A percentile compares a stretch with the other conserved stretches of the same genome.
phyloP scores from a whole-genome alignment of 2,113 vertebrate genomes.

The Tachysurus fulvidraco region DNA sequence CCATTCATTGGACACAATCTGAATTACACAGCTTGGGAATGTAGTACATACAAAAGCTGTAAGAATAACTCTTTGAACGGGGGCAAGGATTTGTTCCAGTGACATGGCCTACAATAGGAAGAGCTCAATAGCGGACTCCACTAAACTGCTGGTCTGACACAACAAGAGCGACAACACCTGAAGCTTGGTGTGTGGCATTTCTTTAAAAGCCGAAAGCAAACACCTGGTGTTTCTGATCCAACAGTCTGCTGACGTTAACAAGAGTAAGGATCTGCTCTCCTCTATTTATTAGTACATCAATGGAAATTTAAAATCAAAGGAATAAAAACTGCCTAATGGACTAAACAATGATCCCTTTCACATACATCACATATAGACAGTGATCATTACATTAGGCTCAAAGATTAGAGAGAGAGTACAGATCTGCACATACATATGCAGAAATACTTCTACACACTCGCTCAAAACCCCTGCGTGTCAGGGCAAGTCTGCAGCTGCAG shows the following conservation, averaged over 20 bases:
- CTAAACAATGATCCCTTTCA: neutral
- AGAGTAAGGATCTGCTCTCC: neutral
- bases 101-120: constrained; percentile 46
- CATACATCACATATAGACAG: neutral
- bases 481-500: constrained; percentile 86
- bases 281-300: constrained; percentile 13
- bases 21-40: constrained; percentile 62
- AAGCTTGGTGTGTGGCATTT: constrained; percentile 38
- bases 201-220: constrained; percentile 12
- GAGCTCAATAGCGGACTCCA: constrained; percentile 35
- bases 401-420: neutral
- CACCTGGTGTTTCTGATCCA: constrained; percentile 25
- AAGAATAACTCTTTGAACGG: constrained; percentile 54
- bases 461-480: constrained; percentile 70
- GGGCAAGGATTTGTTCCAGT: constrained; percentile 42
- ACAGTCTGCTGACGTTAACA: neutral
- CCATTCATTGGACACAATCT: constrained; percentile 73
- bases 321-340: neutral
- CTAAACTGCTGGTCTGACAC: constrained; percentile 26
- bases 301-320: neutral
- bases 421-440: neutral
- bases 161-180: constrained; percentile 17
- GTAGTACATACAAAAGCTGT: constrained; percentile 31
- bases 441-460: constrained; percentile 46
- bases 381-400: neutral